A percentile compares a stretch with the other conserved stretches of the same genome.
Conservation (phyloP, 2,797 vertebrate genomes). For the Hafferia zeledoni region DNA sequence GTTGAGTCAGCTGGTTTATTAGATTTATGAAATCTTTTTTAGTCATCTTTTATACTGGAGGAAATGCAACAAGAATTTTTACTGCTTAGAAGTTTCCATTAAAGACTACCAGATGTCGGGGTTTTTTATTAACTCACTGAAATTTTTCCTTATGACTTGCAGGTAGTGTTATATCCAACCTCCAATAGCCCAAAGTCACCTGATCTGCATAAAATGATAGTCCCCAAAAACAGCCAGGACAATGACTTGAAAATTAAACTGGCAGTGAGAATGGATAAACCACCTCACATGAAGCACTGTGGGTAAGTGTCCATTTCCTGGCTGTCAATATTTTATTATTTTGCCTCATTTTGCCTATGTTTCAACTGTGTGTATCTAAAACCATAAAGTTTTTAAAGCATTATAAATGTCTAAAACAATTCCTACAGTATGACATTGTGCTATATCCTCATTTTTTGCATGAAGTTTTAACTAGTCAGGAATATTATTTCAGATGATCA, state of each 20-base stretch:
- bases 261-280: conserved; percentile 95
- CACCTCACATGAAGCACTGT: conserved; percentile 96
- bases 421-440: background rate
- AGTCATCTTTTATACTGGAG: background rate
- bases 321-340: background rate
- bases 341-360: background rate
- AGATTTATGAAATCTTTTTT: background rate
- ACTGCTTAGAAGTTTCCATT: background rate
- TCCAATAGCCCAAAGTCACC: conserved; percentile 90
- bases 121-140: background rate
- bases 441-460: background rate
- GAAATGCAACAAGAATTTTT: background rate
- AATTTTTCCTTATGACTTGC: conserved; percentile 30
- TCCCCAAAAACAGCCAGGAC: conserved; percentile 94
- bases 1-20: background rate
- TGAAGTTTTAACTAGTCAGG: background rate
- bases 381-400: background rate
- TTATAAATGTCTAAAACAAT: background rate
- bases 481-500: background rate
- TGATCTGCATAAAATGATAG: conserved; percentile 91
- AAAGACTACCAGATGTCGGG: background rate
- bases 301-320: conserved; percentile 80
- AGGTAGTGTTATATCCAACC: conserved; percentile 93
- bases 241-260: conserved; percentile 92
- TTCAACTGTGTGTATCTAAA: background rate